Base-by-base conservation (phyloP, 2,888 invertebrate genomes). In the Iselma pallidipennis region DNA sequence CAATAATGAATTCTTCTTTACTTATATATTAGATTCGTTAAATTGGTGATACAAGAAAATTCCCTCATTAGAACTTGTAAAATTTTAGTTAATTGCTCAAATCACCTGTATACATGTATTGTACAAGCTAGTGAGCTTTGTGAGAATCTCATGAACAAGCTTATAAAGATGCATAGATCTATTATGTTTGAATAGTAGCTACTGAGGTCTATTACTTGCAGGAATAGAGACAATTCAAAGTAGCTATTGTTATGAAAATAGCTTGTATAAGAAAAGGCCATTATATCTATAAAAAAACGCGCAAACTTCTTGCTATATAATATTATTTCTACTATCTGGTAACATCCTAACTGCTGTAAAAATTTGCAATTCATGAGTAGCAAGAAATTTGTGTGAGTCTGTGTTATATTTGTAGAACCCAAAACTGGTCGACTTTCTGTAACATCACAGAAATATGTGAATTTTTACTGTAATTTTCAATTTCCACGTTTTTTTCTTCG, bases 191-290 rank as follows among this genome's bases (percentile, higher is more conserved):
- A 45, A 45, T 45, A 23, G 45, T 45, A 5, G 45, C 21, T 23
- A 45, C 23, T 23, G 45, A 23, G 45, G 45, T 45, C 45, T 45
- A 23, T 45, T 45, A 45, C 45, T 45, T 23, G 23, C 45, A 5
- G 45, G 45, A 45, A 45, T 45, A 45, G 45, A 45, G 45, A 45
- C 45, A 45, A 45, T 45, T 45, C 45, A 45, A 45, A 45, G 45
- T 45, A 45, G 45, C 45, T 45, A 45, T 45, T 45, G 45, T 45
- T 45, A 45, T 45, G 45, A 45, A 45, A 45, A 45, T 45, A 12
- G 23, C 45, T 45, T 23, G 23, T 45, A 45, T 10, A 45, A 45
- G 45, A 45, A 45, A 45, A 45, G 45, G 45, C 45, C 45, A 45
- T 45, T 45, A 45, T 45, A 45, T n/a, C 45, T 12, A 45, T 45